phyloP scores from a whole-genome alignment of 2,888 invertebrate species.

The Limulus polyphemus region DNA sequence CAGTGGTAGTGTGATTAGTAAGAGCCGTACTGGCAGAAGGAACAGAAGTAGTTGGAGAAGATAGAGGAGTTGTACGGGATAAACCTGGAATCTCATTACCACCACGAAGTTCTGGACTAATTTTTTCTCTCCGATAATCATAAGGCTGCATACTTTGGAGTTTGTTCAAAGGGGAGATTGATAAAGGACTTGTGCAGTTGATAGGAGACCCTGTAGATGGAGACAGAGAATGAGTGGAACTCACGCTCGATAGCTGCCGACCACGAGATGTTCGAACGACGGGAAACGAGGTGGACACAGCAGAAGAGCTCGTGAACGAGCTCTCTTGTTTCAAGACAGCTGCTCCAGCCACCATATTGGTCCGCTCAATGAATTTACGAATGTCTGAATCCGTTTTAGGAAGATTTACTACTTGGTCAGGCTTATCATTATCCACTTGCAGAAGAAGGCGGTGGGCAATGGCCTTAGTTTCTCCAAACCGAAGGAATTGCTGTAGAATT shows the following conservation, averaged over 20 bases:
- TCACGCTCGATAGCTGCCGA: constrained; percentile 14
- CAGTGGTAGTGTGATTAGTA: constrained; percentile 17
- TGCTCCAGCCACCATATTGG: constrained; percentile 27
- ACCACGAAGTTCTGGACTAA: constrained; percentile 12
- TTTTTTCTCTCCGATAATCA: constrained; percentile 58
- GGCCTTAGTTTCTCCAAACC: constrained; percentile 76
- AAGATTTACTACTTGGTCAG: not conserved
- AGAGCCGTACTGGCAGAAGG: constrained; percentile 19
- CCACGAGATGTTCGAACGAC: not conserved
- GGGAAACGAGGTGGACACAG: constrained; percentile 1
- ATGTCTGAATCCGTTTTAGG: constrained; percentile 40
- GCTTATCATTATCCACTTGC: constrained; percentile 1
- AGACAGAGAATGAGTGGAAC: constrained; percentile 14
- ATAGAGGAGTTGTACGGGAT: constrained; percentile 12
- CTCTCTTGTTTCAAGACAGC: not conserved
- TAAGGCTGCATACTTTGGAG: constrained; percentile 92
- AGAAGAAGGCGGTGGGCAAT: constrained; percentile 52
- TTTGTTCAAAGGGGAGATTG: constrained; percentile 67
- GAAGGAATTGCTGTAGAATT: constrained; percentile 79
- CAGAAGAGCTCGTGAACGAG: not conserved
- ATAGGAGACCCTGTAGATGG: constrained; percentile 11
- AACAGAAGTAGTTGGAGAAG: constrained; percentile 25
- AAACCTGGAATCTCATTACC: not conserved
- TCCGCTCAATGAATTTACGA: constrained; percentile 46
- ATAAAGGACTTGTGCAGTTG: constrained; percentile 42